These are phyloP conservation scores for Drosophila seguyi DNA, from an alignment of 1,140 invertebrate species.

Conservation along the genomic window DNA sequence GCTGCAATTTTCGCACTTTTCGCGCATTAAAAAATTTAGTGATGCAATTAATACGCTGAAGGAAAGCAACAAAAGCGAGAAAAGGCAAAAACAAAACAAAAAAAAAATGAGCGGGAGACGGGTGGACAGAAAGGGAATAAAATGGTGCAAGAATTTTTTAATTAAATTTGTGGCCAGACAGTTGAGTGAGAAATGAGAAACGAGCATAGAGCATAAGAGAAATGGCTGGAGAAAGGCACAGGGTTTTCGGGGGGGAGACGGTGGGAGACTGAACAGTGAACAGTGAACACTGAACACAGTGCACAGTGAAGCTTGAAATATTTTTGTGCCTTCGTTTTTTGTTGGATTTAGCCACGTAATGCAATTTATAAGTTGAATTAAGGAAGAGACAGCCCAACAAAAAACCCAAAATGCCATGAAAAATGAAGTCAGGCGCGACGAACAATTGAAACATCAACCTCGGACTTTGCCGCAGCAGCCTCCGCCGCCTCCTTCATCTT, in stretches of 20 bases:
- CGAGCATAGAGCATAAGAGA: slow-evolving; percentile 21
- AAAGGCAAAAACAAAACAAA: not conserved
- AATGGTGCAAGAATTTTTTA: slow-evolving; percentile 81
- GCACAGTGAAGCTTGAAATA: slow-evolving; percentile 70
- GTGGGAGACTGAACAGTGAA: not conserved
- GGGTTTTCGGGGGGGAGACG: not conserved
- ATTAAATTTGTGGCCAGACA: slow-evolving; percentile 81
- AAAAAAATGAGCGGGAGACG: not conserved
- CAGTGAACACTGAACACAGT: slow-evolving; percentile 15
- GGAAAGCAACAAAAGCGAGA: slow-evolving; percentile 49
- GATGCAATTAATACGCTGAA: slow-evolving; percentile 77
- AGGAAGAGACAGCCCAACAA: slow-evolving; percentile 36
- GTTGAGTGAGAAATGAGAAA: slow-evolving; percentile 74
- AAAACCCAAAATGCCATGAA: slow-evolving; percentile 65
- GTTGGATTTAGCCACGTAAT: slow-evolving; percentile 62
- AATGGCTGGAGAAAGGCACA: slow-evolving; percentile 11
- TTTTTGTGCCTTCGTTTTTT: slow-evolving; percentile 30
- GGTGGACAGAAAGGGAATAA: slow-evolving; percentile 45
- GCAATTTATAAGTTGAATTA: slow-evolving; percentile 75
- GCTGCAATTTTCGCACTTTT: slow-evolving; percentile 77
- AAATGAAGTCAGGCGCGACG: slow-evolving; percentile 75
- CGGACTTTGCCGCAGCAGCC: slow-evolving; percentile 14
- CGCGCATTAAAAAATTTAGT: slow-evolving; percentile 81
- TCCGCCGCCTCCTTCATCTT: not conserved
- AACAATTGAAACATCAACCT: slow-evolving; percentile 63